Evolutionary conservation across 2,797 vertebrate genomes (phyloP).

Genomic region (Crocodylus rhombifer): DNA sequence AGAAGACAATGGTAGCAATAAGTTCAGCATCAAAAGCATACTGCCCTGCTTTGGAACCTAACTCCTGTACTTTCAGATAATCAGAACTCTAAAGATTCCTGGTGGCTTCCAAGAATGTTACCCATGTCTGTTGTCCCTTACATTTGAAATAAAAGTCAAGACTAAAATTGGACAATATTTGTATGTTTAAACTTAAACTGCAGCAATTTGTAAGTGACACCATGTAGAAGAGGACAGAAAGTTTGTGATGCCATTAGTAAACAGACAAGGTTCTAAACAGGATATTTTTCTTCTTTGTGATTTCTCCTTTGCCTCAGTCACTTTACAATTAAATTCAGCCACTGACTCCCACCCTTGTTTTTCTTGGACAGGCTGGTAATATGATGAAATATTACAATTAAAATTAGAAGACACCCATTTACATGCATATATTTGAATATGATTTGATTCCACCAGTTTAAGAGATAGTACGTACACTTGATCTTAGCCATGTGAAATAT

Average conservation of each 20-base stretch:
- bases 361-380: conserved; percentile 34
- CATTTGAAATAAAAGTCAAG: neutral
- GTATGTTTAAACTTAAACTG: neutral
- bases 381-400: conserved; percentile 38
- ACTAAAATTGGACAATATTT: neutral
- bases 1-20: neutral
- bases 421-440: neutral
- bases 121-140: neutral
- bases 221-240: neutral
- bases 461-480: conserved; percentile 1
- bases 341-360: conserved; percentile 15
- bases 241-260: neutral
- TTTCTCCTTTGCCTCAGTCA: conserved; percentile 40
- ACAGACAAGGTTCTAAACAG: neutral
- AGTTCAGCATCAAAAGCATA: neutral
- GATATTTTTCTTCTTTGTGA: neutral
- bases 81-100: neutral
- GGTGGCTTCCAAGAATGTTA: neutral
- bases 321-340: conserved; percentile 22
- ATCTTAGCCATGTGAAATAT: neutral
- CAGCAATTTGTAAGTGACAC: neutral
- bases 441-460: conserved; percentile 7
- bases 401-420: conserved; percentile 2
- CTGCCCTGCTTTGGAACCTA: neutral
- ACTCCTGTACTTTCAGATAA: neutral